Percentiles rank a stretch among this genome's conserved stretches.
These are phyloP conservation scores for Poecilia wingei DNA, from an alignment of 2,797 vertebrate species.

Conservation along the genomic window DNA sequence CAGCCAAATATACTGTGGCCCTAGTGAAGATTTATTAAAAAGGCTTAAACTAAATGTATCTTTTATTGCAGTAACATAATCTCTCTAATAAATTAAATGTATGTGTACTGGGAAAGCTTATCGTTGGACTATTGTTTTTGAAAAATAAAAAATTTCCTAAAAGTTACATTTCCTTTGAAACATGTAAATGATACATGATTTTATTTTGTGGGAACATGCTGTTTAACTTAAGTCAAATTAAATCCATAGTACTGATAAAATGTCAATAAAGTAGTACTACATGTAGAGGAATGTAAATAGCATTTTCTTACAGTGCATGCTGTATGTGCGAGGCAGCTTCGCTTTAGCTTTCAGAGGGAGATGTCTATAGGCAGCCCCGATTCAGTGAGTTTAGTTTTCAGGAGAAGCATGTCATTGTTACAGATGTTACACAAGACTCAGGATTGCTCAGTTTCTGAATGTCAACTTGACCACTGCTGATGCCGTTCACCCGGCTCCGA, in stretches of 20 bases:
- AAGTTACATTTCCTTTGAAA: neutral
- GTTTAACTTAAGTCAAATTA: neutral
- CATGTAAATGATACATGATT: neutral
- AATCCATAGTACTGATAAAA: neutral
- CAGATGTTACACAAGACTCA: constrained; percentile 25
- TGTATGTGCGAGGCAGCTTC: constrained; percentile 8
- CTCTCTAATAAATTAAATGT: neutral
- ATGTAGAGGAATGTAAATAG: neutral
- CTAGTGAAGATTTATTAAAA: neutral
- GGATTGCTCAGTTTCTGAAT: constrained; percentile 25
- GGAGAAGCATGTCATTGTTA: constrained; percentile 23
- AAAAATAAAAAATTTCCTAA: neutral
- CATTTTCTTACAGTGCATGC: neutral
- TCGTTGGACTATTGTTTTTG: neutral
- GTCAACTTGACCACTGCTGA: constrained; percentile 32
- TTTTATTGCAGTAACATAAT: neutral
- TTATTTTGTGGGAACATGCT: neutral
- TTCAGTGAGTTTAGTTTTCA: constrained; percentile 16
- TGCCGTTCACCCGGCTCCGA: constrained; percentile 28
- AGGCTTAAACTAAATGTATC: neutral
- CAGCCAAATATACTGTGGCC: neutral
- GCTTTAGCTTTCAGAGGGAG: constrained; percentile 5
- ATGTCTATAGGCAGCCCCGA: constrained; percentile 16
- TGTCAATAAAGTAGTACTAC: neutral
- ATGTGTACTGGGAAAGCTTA: neutral